phyloP scores from a whole-genome alignment of 2,888 invertebrate genomes.

The Elmis aenea region DNA sequence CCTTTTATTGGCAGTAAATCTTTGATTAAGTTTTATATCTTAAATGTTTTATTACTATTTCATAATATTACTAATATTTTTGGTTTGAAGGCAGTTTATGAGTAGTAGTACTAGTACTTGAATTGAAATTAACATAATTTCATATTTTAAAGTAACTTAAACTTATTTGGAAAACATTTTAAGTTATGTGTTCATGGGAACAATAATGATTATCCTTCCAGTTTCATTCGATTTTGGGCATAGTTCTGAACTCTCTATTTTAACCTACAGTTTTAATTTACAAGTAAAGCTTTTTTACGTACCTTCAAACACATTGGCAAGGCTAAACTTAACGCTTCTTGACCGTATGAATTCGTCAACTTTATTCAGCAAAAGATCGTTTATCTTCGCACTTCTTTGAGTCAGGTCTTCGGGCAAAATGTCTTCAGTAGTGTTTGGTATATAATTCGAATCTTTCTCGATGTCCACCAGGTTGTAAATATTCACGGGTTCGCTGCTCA shows the following conservation, averaged over 20 bases:
- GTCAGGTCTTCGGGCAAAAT: slow-evolving; percentile 53
- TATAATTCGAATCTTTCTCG: slow-evolving; percentile 40
- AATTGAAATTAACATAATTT: too few species aligned
- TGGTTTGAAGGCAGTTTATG: too few species aligned
- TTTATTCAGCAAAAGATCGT: slow-evolving; percentile 41
- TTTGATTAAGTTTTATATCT: too few species aligned
- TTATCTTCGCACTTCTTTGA: slow-evolving; percentile 50
- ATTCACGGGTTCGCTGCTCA: slow-evolving; percentile 39
- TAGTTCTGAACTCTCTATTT: too few species aligned
- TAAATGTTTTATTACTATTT: too few species aligned
- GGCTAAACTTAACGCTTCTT: slow-evolving; percentile 43
- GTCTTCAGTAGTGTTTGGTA: slow-evolving; percentile 38
- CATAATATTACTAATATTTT: too few species aligned
- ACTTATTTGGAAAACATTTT: not conserved
- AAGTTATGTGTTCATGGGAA: not conserved
- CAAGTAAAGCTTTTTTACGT: slow-evolving; percentile 7
- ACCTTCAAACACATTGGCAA: slow-evolving; percentile 40
- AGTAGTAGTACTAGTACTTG: too few species aligned
- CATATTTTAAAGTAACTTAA: too few species aligned
- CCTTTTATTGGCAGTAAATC: too few species aligned
- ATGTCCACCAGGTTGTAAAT: slow-evolving; percentile 38
- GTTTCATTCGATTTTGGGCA: too few species aligned
- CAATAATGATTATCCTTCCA: not conserved
- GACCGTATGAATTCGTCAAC: slow-evolving; percentile 45
- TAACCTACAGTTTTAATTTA: not conserved